These are phyloP conservation scores for Amorpha juglandis DNA, from an alignment of 2,888 invertebrate species.

Conservation along the genomic window DNA sequence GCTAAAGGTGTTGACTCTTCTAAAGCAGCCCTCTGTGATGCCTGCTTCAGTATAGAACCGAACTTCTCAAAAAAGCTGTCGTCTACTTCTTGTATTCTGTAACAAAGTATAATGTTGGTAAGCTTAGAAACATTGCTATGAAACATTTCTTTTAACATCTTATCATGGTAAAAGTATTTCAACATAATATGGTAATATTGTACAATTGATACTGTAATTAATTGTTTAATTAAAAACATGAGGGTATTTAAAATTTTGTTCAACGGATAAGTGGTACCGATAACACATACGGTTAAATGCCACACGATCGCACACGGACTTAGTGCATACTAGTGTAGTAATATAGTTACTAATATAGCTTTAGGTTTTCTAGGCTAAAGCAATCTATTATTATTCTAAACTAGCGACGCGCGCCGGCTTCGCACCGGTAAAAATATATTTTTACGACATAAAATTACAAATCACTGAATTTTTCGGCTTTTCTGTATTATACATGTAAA, in stretches of 20 bases:
- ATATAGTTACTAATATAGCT: too few relatives aligned
- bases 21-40: slow-evolving; percentile 83
- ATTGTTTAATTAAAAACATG: not conserved
- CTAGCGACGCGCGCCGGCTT: too few relatives aligned
- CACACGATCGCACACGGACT: too few relatives aligned
- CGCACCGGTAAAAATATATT: too few relatives aligned
- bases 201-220: not conserved
- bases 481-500: too few relatives aligned
- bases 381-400: too few relatives aligned
- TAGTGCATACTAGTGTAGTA: too few relatives aligned
- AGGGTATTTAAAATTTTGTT: too few relatives aligned
- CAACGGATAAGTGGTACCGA: not conserved
- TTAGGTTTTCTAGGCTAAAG: too few relatives aligned
- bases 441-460: too few relatives aligned
- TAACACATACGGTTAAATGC: too few relatives aligned
- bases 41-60: slow-evolving; percentile 88
- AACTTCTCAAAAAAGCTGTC: slow-evolving; percentile 94
- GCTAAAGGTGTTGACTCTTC: slow-evolving; percentile 84
- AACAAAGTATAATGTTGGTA: slow-evolving; percentile 48
- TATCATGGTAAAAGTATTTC: not conserved
- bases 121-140: not conserved
- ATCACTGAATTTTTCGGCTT: too few relatives aligned
- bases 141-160: not conserved
- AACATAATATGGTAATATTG: not conserved
- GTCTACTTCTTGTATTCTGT: slow-evolving; percentile 91